Percentiles rank a stretch among this genome's conserved stretches.
Conservation (phyloP, 2,888 invertebrate genomes). For the Blastobasis lacticolella region DNA sequence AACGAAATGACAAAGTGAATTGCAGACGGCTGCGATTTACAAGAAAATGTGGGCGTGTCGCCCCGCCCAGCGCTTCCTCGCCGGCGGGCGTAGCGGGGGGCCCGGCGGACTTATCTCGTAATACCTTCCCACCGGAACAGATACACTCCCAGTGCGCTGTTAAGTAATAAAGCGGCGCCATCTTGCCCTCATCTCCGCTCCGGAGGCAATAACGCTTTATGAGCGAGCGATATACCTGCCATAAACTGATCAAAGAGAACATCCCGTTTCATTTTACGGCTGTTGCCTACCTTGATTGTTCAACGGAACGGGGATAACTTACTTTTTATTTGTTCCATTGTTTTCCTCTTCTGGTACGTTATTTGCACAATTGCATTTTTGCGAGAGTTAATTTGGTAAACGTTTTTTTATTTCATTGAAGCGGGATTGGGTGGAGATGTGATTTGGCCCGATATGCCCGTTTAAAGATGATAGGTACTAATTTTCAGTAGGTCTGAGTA, state of each 20-base stretch:
- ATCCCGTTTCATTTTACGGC: constrained; percentile 59
- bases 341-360: not conserved
- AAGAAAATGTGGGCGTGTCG: constrained; percentile 68
- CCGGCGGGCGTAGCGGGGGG: constrained; percentile 19
- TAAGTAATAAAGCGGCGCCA: constrained; percentile 73
- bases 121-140: constrained; percentile 67
- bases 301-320: constrained; percentile 56
- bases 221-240: constrained; percentile 51
- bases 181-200: constrained; percentile 63
- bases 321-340: constrained; percentile 38
- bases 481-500: no score
- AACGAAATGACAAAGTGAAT: constrained; percentile 32
- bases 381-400: not conserved
- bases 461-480: no score
- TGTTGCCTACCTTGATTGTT: constrained; percentile 53
- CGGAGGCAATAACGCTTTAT: constrained; percentile 62
- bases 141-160: constrained; percentile 67
- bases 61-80: constrained; percentile 65
- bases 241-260: constrained; percentile 64
- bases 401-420: constrained; percentile 1
- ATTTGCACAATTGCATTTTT: not conserved
- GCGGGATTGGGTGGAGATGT: no score
- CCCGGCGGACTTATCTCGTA: constrained; percentile 56
- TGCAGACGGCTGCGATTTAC: constrained; percentile 34
- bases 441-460: no score